phyloP scores from a whole-genome alignment of 2,888 invertebrate genomes.

The Mactromeris polynyma region DNA sequence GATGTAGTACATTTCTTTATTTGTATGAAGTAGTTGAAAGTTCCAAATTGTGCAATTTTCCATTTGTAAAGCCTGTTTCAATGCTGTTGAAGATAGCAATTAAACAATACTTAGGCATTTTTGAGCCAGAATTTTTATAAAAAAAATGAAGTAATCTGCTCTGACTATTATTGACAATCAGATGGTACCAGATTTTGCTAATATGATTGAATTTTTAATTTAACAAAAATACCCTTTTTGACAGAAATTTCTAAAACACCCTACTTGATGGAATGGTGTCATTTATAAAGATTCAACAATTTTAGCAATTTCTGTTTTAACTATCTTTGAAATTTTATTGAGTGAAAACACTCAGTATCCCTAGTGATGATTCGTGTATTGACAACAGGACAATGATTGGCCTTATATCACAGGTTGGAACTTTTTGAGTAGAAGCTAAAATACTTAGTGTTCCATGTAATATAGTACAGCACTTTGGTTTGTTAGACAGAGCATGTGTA shows the following conservation, averaged over 20 bases:
- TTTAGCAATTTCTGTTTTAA: no score
- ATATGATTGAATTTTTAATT: not conserved
- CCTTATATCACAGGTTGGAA: not conserved
- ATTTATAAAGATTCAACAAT: no score
- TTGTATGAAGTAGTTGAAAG: not conserved
- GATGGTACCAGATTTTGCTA: not conserved
- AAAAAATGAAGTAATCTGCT: no score
- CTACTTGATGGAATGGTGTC: no score
- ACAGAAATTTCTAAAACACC: no score
- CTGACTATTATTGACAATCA: not conserved
- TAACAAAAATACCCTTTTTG: not conserved
- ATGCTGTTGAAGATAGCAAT: no score
- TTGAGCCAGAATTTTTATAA: no score
- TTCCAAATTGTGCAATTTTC: constrained; percentile 12
- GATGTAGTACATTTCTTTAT: not conserved
- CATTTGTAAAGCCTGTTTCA: not conserved
- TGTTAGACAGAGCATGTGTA: constrained; percentile 18
- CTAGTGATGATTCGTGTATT: no score
- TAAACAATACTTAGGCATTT: no score
- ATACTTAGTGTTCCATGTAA: constrained; percentile 10
- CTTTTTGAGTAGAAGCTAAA: constrained; percentile 11
- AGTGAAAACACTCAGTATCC: no score
- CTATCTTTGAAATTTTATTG: no score
- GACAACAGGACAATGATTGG: not conserved
- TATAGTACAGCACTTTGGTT: constrained; percentile 12